These are phyloP conservation scores for Criorhina ranunculi DNA, from an alignment of 2,888 invertebrate species.

Conservation along the genomic window DNA sequence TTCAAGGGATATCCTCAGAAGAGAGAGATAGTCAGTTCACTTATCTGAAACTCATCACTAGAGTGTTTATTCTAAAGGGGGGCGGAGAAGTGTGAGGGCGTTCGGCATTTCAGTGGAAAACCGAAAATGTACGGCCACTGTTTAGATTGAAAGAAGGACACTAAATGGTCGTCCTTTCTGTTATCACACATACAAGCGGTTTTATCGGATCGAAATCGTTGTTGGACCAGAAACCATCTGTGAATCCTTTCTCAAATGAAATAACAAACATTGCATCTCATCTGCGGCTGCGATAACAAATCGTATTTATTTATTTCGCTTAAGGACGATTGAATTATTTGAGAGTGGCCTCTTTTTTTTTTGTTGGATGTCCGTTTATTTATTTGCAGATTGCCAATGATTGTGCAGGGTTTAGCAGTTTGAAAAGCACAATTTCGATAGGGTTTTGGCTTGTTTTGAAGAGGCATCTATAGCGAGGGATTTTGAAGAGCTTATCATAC, in stretches of 20 bases:
- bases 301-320: conserved; percentile 62
- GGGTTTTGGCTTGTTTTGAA: not conserved
- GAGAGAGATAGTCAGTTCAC: conserved; percentile 34
- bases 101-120: conserved; percentile 16
- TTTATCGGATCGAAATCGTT: conserved; percentile 68
- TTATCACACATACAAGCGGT: conserved; percentile 61
- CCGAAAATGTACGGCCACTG: conserved; percentile 39
- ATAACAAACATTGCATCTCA: conserved; percentile 68
- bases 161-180: conserved; percentile 63
- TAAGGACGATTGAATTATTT: conserved; percentile 61
- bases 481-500: not conserved
- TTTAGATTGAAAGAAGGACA: conserved; percentile 37
- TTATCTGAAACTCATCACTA: conserved; percentile 72
- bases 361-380: conserved; percentile 41
- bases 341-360: conserved; percentile 49
- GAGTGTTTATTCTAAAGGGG: conserved; percentile 63
- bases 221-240: conserved; percentile 66
- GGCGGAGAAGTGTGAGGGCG: not conserved
- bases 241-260: conserved; percentile 62
- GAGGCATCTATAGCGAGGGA: not conserved
- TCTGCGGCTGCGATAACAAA: conserved; percentile 70
- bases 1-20: conserved; percentile 47
- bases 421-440: not conserved
- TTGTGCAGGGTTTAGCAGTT: conserved; percentile 38
- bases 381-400: conserved; percentile 44